Conservation (phyloP, 1,140 invertebrate genomes). For the Eriosoma lanigerum region DNA sequence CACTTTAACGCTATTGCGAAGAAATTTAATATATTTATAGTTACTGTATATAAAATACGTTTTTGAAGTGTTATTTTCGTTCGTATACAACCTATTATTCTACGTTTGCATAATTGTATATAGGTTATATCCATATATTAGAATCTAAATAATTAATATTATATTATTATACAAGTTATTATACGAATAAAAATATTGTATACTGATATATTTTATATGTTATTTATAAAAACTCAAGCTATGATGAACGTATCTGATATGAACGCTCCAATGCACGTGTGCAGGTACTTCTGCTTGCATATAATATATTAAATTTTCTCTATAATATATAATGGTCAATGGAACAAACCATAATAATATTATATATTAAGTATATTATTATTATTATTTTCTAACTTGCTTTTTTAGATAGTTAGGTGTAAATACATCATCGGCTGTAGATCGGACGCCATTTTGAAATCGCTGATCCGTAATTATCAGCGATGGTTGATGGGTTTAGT, state of each 20-base stretch:
- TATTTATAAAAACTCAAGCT: neutral
- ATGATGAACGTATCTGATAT: constrained; percentile 31
- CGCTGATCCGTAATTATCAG: constrained; percentile 52
- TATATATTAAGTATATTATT: neutral
- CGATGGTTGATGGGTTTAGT: constrained; percentile 46
- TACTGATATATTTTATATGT: neutral
- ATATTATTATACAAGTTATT: neutral
- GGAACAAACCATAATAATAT: constrained; percentile 5
- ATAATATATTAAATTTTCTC: constrained; percentile 37
- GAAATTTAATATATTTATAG: no score
- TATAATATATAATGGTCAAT: constrained; percentile 44
- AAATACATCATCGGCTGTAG: constrained; percentile 46
- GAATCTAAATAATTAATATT: no score
- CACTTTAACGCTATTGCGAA: no score
- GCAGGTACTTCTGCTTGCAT: neutral
- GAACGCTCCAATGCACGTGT: constrained; percentile 27
- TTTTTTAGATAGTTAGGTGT: constrained; percentile 44
- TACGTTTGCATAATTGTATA: no score
- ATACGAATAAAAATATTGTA: neutral
- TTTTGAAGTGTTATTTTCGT: no score
- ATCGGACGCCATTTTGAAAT: constrained; percentile 48
- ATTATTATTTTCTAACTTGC: constrained; percentile 16
- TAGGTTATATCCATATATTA: no score
- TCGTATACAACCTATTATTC: no score
- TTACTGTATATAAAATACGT: no score